Base-by-base conservation (phyloP, 2,797 vertebrate genomes). In the Xiphorhynchus erythropygius region DNA sequence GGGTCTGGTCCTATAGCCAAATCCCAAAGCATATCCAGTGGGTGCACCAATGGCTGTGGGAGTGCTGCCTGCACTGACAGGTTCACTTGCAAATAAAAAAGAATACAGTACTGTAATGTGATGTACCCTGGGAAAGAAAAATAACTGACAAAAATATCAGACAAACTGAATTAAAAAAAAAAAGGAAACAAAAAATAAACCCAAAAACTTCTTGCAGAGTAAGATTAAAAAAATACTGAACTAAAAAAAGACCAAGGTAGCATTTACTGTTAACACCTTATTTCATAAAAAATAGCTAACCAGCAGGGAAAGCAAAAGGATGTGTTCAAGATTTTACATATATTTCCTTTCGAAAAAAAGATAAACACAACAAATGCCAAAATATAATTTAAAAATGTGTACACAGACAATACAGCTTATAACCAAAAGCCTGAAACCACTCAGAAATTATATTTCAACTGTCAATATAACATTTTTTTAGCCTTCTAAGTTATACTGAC, bases 131-230 rank as follows among this genome's bases (percentile, higher is more conserved):
- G 3, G 30, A 60, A 81, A 75, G 14, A 89, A 79, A 70, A 85
- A 60, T 14, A 88, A 73, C 2, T 27, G 11, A 30, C 1, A 5
- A 60, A 83, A 22, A 13, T 10, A 71, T 2, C 15, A 77, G 28
- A 69, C 0, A 2, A 90, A 60, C 4, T 1, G 11, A 83, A 64
- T 57, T 13, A 15, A n/a, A 44, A 56, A 70, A 49, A 21, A 47
- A 47, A 13, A 11, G 1, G 1, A 56, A n/a, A 2, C 0, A 23
- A 47, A 82, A 68, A 39, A 30, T 0, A 19, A 28, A 56, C 0
- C 0, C 13, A 55, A 35, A 46, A 57, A 57, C 7, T 23, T 71
- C 57, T 67, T n/a, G 7, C 12, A 19, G 17, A 52, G 18, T 25
- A 10, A 28, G 56, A 23, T 32, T 30, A 42, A 56, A 0, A 64